A percentile compares a stretch with the other conserved stretches of the same genome.
phyloP scores from a whole-genome alignment of 2,888 invertebrate genomes.

The Caenorhabditis sinica region DNA sequence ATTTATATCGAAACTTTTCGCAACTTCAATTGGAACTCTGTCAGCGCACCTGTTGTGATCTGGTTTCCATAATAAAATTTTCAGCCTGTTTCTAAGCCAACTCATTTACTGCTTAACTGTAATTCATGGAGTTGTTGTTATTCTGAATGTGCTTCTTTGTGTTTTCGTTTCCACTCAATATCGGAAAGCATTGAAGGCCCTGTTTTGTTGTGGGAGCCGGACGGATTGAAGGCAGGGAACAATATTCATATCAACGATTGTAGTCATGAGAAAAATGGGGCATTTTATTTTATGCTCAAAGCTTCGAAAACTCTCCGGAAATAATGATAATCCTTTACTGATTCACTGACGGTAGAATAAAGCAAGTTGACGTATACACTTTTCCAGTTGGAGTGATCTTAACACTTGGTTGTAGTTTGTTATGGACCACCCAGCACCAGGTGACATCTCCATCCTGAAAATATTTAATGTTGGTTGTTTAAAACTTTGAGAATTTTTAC shows the following conservation, averaged over 20 bases:
- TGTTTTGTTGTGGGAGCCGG: slow-evolving; percentile 5
- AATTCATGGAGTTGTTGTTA: neutral
- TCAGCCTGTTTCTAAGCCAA: neutral
- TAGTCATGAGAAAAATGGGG: too few relatives aligned
- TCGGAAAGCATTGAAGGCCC: neutral
- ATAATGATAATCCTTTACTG: neutral
- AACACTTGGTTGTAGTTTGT: slow-evolving; percentile 22
- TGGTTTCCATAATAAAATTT: neutral
- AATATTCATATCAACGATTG: too few relatives aligned
- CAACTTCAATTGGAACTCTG: neutral
- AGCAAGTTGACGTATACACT: slow-evolving; percentile 51
- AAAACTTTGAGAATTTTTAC: neutral
- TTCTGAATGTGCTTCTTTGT: slow-evolving; percentile 6
- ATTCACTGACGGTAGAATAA: slow-evolving; percentile 45
- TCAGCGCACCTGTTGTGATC: neutral
- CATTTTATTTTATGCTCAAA: too few relatives aligned
- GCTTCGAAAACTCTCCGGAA: too few relatives aligned
- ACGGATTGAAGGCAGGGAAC: neutral
- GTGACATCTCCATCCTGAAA: slow-evolving; percentile 55
- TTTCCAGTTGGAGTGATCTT: neutral
- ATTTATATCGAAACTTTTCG: neutral
- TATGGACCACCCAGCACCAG: slow-evolving; percentile 61
- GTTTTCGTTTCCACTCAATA: neutral
- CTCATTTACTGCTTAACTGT: neutral
- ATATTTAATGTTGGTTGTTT: neutral